These are phyloP conservation scores for Chaetogeoica ovagalla DNA, from an alignment of 2,888 invertebrate species.

Conservation along the genomic window DNA sequence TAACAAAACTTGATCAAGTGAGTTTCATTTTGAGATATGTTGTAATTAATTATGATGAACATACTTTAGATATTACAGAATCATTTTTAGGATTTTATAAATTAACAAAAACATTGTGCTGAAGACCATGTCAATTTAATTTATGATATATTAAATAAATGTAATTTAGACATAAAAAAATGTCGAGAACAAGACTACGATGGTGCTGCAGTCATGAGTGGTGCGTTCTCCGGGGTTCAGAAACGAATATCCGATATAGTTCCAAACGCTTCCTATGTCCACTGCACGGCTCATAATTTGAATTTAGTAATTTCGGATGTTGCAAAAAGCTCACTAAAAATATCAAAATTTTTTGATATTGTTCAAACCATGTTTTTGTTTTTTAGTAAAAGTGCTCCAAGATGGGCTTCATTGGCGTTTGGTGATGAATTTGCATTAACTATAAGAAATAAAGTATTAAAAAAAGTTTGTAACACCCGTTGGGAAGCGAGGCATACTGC, in stretches of 20 bases:
- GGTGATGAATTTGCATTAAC: neutral
- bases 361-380: neutral
- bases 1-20: slow-evolving; percentile 18
- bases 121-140: neutral
- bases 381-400: neutral
- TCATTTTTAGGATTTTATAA: slow-evolving; percentile 53
- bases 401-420: neutral
- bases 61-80: slow-evolving; percentile 43
- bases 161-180: neutral
- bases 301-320: neutral
- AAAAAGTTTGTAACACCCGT: neutral
- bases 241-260: neutral
- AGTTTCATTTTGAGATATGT: slow-evolving; percentile 11
- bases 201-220: neutral
- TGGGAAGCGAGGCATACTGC: slow-evolving; percentile 4
- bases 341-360: slow-evolving; percentile 3
- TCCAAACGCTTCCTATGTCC: slow-evolving; percentile 6
- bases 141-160: neutral
- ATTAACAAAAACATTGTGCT: slow-evolving; percentile 36
- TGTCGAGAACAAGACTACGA: slow-evolving; percentile 3
- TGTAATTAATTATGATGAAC: neutral
- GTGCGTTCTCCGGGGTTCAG: neutral
- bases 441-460: neutral
- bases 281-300: neutral
- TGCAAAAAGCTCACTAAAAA: slow-evolving; percentile 5